phyloP scores from a whole-genome alignment of 2,797 vertebrate species.

The Liparis tanakae region DNA sequence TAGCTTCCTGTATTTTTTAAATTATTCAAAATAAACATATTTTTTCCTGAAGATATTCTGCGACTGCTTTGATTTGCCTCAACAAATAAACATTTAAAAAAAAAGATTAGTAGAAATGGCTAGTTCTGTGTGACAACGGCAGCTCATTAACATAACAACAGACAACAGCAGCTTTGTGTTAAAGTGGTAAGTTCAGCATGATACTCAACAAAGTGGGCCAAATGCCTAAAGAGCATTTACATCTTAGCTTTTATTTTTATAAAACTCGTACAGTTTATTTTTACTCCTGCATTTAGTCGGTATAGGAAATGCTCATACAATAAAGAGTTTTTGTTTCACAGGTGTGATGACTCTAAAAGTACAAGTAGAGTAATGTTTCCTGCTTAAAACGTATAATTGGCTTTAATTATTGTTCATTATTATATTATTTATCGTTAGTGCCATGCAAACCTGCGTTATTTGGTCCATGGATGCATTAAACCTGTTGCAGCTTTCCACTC shows the following conservation, averaged over 20 bases:
- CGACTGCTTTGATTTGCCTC: constrained; percentile 5
- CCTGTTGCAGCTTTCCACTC: not conserved
- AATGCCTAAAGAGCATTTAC: constrained; percentile 40
- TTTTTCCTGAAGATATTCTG: constrained; percentile 14
- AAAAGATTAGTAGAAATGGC: not conserved
- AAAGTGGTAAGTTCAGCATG: constrained; percentile 27
- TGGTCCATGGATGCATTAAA: not conserved
- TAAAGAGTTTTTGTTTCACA: not conserved
- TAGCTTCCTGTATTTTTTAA: constrained; percentile 35
- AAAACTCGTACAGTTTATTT: constrained; percentile 10
- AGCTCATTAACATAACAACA: constrained; percentile 45
- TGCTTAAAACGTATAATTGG: not conserved
- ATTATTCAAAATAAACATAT: constrained; percentile 64
- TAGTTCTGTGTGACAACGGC: not conserved
- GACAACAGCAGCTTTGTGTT: constrained; percentile 32
- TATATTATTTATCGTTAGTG: not conserved
- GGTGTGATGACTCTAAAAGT: not conserved
- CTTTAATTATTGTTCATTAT: not conserved
- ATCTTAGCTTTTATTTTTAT: constrained; percentile 44
- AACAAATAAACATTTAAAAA: constrained; percentile 13
- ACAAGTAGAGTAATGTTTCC: not conserved
- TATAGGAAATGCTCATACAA: not conserved
- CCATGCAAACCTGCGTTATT: not conserved
- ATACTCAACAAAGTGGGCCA: constrained; percentile 35
- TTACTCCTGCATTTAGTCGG: not conserved